Evolutionary conservation across 2,888 invertebrate genomes (phyloP).

Genomic region (Eremobia ochroleuca): DNA sequence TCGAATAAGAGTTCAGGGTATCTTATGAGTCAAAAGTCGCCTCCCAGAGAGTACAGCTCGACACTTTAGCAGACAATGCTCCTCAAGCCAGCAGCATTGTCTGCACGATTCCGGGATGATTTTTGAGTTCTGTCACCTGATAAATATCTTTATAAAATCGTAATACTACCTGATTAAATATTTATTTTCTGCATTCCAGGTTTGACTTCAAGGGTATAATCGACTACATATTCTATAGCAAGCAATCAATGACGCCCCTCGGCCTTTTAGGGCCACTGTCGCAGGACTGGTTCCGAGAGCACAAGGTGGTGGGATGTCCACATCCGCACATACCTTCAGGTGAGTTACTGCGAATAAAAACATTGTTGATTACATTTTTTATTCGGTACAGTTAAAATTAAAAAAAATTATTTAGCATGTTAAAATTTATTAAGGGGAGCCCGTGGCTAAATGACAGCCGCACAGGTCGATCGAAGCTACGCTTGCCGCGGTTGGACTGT

Average conservation of each 20-base stretch:
- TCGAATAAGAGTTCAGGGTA: neutral
- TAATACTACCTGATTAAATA: neutral
- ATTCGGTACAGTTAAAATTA: neutral
- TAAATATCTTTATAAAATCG: neutral
- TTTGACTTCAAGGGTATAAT: conserved; percentile 99
- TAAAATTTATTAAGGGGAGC: too few relatives aligned
- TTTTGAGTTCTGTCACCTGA: neutral
- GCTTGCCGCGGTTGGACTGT: too few relatives aligned
- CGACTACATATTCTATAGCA: conserved; percentile 99
- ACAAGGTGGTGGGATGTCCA: conserved; percentile 99
- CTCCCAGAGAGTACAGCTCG: neutral
- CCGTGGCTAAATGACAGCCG: too few relatives aligned
- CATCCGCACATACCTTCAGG: conserved; percentile 99
- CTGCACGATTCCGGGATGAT: too few relatives aligned
- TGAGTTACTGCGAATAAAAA: conserved; percentile 70
- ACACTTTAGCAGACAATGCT: neutral
- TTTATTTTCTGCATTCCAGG: conserved; percentile 89
- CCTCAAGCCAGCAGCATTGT: neutral
- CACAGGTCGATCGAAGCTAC: too few relatives aligned
- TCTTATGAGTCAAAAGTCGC: neutral
- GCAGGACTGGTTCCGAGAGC: conserved; percentile 97
- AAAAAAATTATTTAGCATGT: neutral
- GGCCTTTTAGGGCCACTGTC: conserved; percentile 98
- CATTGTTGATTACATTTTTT: neutral
- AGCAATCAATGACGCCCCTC: conserved; percentile 98